Conservation (phyloP, 2,888 invertebrate genomes). For the Epiblema foenella region DNA sequence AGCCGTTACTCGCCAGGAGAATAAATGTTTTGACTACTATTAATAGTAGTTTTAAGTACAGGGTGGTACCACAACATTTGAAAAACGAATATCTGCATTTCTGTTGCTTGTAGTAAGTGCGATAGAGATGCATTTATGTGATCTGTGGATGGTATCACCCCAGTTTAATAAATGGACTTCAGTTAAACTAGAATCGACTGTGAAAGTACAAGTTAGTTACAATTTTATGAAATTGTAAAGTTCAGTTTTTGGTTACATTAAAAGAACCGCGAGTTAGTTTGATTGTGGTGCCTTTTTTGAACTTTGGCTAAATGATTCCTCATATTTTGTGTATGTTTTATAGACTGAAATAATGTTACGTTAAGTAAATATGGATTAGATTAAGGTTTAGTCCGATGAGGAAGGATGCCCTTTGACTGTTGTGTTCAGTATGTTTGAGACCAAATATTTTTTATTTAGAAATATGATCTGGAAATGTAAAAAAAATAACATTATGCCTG, state of each 20-base stretch:
- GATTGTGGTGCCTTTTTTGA: slow-evolving; percentile 35
- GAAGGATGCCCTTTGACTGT: slow-evolving; percentile 24
- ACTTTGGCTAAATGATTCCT: slow-evolving; percentile 20
- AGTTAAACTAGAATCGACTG: slow-evolving; percentile 19
- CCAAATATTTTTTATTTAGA: slow-evolving; percentile 32
- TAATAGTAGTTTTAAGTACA: slow-evolving; percentile 14
- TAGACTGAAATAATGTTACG: slow-evolving; percentile 42
- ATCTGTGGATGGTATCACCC: too few relatives aligned
- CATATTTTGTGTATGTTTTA: slow-evolving; percentile 42
- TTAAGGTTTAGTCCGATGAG: slow-evolving; percentile 32
- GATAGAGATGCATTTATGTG: too few relatives aligned
- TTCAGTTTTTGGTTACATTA: slow-evolving; percentile 4
- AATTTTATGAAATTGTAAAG: background rate
- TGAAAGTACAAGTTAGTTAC: slow-evolving; percentile 25
- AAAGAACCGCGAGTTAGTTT: slow-evolving; percentile 6
- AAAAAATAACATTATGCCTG: background rate
- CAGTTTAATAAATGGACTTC: slow-evolving; percentile 16
- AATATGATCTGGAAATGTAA: slow-evolving; percentile 20
- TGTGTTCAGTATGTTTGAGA: slow-evolving; percentile 43
- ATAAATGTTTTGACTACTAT: background rate
- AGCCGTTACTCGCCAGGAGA: slow-evolving; percentile 8
- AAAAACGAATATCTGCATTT: too few relatives aligned
- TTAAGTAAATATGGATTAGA: slow-evolving; percentile 35
- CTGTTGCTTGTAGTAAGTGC: too few relatives aligned
- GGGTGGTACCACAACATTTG: too few relatives aligned